Conservation (phyloP, 2,888 invertebrate species). For the Xanthorhoe spadicearia region DNA sequence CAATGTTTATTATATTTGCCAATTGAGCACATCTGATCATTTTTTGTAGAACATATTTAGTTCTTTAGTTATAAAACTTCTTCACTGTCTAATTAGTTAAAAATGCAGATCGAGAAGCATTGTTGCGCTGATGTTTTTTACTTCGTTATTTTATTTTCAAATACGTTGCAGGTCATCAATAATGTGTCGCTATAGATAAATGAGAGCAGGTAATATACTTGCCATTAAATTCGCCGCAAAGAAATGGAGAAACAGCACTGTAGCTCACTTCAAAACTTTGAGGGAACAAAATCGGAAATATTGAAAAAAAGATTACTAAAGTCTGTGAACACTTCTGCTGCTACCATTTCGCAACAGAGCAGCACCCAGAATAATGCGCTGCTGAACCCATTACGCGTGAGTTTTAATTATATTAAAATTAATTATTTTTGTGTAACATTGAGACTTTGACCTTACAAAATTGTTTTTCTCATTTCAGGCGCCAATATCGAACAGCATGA, state of each 20-base stretch:
- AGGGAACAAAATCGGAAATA: conserved; percentile 79
- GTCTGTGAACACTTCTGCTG: conserved; percentile 64
- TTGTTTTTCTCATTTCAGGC: conserved; percentile 72
- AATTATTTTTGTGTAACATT: conserved; percentile 40
- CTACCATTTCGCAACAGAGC: conserved; percentile 65
- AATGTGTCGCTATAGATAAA: conserved; percentile 73
- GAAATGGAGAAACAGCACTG: conserved; percentile 81
- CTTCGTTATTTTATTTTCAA: conserved; percentile 74
- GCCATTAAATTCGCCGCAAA: conserved; percentile 63
- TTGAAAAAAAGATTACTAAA: conserved; percentile 82
- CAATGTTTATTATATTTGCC: conserved; percentile 42
- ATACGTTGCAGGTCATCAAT: conserved; percentile 74
- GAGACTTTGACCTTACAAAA: conserved; percentile 58
- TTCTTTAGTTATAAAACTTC: conserved; percentile 2
- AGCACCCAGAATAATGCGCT: conserved; percentile 76
- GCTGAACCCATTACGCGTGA: conserved; percentile 78
- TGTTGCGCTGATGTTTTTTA: conserved; percentile 62
- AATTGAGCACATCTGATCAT: background rate
- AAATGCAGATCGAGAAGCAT: conserved; percentile 35
- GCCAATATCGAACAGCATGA: conserved; percentile 81
- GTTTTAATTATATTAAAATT: conserved; percentile 52
- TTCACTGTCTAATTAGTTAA: background rate
- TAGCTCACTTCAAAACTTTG: conserved; percentile 84
- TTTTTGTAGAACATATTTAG: conserved; percentile 14
- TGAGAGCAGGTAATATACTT: conserved; percentile 73